phyloP scores from a whole-genome alignment of 2,888 invertebrate species.

The Lithosia quadra region DNA sequence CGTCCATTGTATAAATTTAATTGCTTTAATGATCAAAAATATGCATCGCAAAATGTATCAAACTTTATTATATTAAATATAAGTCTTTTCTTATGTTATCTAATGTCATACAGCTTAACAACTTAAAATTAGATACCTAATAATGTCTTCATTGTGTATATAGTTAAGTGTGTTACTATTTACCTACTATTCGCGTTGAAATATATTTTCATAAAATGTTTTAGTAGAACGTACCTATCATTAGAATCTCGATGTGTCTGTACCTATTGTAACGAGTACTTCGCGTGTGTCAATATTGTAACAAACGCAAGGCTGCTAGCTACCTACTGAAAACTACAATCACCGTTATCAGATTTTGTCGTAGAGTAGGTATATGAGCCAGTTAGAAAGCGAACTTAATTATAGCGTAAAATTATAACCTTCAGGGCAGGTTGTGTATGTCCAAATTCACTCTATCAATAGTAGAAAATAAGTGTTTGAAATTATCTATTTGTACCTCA shows the following conservation, averaged over 20 bases:
- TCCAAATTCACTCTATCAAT: background rate
- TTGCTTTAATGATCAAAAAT: background rate
- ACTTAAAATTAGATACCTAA: slow-evolving; percentile 13
- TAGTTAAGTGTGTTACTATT: slow-evolving; percentile 11
- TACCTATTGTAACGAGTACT: slow-evolving; percentile 23
- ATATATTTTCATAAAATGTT: slow-evolving; percentile 46
- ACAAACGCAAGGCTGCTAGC: slow-evolving; percentile 8
- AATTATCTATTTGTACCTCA: background rate
- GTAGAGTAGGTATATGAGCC: slow-evolving; percentile 11
- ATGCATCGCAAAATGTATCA: background rate
- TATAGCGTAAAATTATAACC: too few relatives aligned
- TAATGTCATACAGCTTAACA: slow-evolving; percentile 9
- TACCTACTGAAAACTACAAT: slow-evolving; percentile 3
- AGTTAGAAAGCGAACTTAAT: background rate
- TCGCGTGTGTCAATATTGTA: slow-evolving; percentile 35
- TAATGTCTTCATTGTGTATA: slow-evolving; percentile 8
- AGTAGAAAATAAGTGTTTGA: background rate
- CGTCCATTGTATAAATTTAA: background rate
- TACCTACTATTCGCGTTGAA: slow-evolving; percentile 27
- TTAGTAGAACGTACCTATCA: slow-evolving; percentile 31
- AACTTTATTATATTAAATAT: background rate
- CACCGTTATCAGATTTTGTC: slow-evolving; percentile 28
- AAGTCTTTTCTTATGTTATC: slow-evolving; percentile 1
- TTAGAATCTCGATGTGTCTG: slow-evolving; percentile 42
- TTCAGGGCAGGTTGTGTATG: background rate